Base-by-base conservation (phyloP, 2,797 vertebrate genomes). In the Agapornis canus region DNA sequence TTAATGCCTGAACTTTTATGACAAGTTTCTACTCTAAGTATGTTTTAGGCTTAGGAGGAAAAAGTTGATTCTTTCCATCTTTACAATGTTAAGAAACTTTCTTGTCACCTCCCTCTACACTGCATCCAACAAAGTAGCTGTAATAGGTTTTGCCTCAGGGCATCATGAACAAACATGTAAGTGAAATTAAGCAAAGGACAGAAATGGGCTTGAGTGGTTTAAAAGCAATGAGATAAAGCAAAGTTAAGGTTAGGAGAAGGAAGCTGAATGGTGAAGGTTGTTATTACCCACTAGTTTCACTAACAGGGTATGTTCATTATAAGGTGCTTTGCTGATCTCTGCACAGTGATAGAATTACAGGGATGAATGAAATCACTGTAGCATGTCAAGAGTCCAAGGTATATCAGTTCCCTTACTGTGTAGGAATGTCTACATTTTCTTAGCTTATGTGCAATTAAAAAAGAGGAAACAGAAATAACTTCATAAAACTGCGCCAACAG, bases 301-400 rank as follows among this genome's bases (percentile, higher is more conserved):
- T 70, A 84, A 73, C 59, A 90, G 32, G 87, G 82, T 56, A 37
- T 61, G 29, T 22, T 75, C 59, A 31, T 92, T 91, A 71, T 88
- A 93, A 76, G 52, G 21, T 56, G 27, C 4, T 39, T 90, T 90
- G 93, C 45, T 95, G 54, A 90, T 89, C 89, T 95, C 87, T 89
- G 78, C 40, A 29, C 56, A 63, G 89, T 48, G 75, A 48, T 57
- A 56, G 64, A 79, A 86, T 93, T 89, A 52, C 68, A n/a, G 75
- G 83, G 85, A 61, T 85, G 27, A 78, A 88, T 89, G 1, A 92
- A 94, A 80, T 73, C 15, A 68, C 61, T 77, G 68, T 60, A 23
- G 54, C 57, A 56, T 40, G 37, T 75, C 45, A 26, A 89, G 4
- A 76, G 10, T 65, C 37, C 39, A 27, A 71, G 27, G 48, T 27